Percentiles rank a stretch among this genome's conserved stretches.
These are phyloP conservation scores for Cerastis rubricosa DNA, from an alignment of 2,888 invertebrate genomes.

Conservation along the genomic window DNA sequence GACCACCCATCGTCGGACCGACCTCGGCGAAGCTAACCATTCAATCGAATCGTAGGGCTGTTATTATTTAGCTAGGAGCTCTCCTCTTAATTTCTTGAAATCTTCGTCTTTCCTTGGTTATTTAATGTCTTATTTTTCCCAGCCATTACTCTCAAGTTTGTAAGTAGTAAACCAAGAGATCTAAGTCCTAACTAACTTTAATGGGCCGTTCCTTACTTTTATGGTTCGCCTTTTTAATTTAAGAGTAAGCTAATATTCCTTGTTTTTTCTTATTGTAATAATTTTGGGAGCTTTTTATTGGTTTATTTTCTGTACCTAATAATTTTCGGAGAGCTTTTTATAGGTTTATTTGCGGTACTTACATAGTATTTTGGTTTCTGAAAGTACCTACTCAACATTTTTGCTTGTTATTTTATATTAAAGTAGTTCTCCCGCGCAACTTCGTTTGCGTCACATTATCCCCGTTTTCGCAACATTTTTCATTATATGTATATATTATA, in stretches of 20 bases:
- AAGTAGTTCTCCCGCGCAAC: background rate
- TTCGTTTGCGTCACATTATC: no score
- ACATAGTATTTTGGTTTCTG: background rate
- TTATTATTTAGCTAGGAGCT: background rate
- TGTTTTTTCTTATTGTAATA: constrained; percentile 1
- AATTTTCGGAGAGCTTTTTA: no score
- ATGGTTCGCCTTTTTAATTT: constrained; percentile 30
- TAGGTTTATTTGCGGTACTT: background rate
- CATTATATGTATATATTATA: no score
- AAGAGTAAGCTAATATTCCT: constrained; percentile 17
- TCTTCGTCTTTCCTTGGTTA: background rate
- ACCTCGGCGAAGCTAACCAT: no score
- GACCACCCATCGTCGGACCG: no score
- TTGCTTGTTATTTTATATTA: background rate
- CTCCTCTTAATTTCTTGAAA: background rate
- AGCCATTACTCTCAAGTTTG: constrained; percentile 16
- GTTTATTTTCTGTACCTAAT: no score
- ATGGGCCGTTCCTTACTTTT: constrained; percentile 27
- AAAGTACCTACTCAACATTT: background rate
- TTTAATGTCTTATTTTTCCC: constrained; percentile 7
- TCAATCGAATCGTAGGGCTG: background rate
- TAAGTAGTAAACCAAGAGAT: constrained; percentile 25
- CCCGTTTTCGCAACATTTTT: no score
- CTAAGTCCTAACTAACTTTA: constrained; percentile 13
- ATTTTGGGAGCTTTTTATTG: background rate